These are phyloP conservation scores for Agrotis clavis DNA, from an alignment of 2,888 invertebrate genomes.

Conservation along the genomic window DNA sequence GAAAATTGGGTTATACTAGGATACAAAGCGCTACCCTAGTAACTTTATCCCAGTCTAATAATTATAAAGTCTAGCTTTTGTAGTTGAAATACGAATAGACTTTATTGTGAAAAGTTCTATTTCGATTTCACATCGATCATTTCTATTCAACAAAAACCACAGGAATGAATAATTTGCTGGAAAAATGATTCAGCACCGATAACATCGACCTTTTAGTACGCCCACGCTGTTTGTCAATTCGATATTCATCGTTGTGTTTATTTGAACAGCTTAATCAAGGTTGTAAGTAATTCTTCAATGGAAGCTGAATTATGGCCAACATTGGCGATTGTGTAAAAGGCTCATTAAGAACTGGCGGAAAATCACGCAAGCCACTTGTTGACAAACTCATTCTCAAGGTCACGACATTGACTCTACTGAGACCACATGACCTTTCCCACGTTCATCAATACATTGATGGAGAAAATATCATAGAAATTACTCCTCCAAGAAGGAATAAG, in stretches of 20 bases:
- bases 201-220: conserved; percentile 29
- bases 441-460: conserved; percentile 24
- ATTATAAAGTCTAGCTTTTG: background rate
- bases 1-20: too few species aligned
- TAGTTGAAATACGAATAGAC: too few species aligned
- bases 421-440: conserved; percentile 43
- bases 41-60: background rate
- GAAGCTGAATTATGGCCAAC: conserved; percentile 13
- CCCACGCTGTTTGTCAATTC: conserved; percentile 28
- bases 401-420: conserved; percentile 51
- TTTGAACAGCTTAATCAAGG: conserved; percentile 6
- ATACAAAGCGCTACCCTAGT: too few species aligned
- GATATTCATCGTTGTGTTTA: conserved; percentile 30
- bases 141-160: conserved; percentile 22
- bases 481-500: conserved; percentile 40
- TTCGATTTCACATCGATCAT: conserved; percentile 28
- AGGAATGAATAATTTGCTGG: conserved; percentile 36
- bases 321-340: conserved; percentile 15
- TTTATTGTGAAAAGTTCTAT: background rate
- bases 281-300: conserved; percentile 30
- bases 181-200: conserved; percentile 48
- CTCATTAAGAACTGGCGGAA: conserved; percentile 31
- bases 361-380: conserved; percentile 71
- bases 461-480: conserved; percentile 15
- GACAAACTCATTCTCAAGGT: conserved; percentile 68